Evolutionary conservation across 2,797 vertebrate species (phyloP).

Genomic region (Siniperca undulata): DNA sequence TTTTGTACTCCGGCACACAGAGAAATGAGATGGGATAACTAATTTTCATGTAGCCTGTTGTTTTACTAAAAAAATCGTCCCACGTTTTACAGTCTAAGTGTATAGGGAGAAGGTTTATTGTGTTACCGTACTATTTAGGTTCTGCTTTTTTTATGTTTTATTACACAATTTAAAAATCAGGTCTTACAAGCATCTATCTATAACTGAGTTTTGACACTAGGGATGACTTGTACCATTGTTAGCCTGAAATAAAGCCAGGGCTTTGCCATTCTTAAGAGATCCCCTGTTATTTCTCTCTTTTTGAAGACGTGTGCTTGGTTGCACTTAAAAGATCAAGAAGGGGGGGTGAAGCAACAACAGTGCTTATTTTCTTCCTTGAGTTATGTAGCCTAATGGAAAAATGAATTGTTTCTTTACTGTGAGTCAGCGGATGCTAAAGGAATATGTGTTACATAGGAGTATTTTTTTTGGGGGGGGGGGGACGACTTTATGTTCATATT

Average conservation of each 20-base stretch:
- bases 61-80: conserved; percentile 59
- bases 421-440: conserved; percentile 82
- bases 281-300: conserved; percentile 70
- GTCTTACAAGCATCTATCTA: conserved; percentile 79
- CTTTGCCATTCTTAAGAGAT: conserved; percentile 66
- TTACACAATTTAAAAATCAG: conserved; percentile 74
- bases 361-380: conserved; percentile 81
- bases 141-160: conserved; percentile 70
- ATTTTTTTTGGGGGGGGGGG: conserved; percentile 44
- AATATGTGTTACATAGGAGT: conserved; percentile 85
- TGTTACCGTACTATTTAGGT: conserved; percentile 68
- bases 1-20: conserved; percentile 62
- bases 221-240: conserved; percentile 68
- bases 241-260: conserved; percentile 64
- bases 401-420: conserved; percentile 79
- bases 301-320: conserved; percentile 77
- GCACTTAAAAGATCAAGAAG: conserved; percentile 75
- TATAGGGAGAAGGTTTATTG: conserved; percentile 70
- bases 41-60: conserved; percentile 68
- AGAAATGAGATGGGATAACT: conserved; percentile 54
- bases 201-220: conserved; percentile 73
- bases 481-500: conserved; percentile 67
- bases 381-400: conserved; percentile 80
- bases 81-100: conserved; percentile 68
- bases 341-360: conserved; percentile 69